Base-by-base conservation (phyloP, 2,797 vertebrate genomes). In the Microhierax caerulescens region DNA sequence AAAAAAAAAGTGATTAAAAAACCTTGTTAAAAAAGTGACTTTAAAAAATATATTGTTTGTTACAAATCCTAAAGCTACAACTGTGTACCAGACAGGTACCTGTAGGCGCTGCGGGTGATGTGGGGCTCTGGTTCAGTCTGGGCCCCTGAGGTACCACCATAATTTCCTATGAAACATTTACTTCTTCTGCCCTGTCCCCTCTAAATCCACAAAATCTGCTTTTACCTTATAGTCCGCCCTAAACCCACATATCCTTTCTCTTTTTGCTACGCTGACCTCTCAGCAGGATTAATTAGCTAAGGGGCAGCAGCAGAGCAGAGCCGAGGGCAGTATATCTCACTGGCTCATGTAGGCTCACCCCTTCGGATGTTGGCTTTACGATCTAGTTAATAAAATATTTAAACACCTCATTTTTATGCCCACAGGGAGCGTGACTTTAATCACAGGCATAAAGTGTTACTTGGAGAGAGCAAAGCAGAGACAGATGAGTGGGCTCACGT, bases 361-460 rank as follows among this genome's bases (percentile, higher is more conserved):
- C 41, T 37, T 67, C 3, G 2, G 36, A 70, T 67, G 43, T 1
- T 83, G 64, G 63, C 76, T 95, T 95, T 94, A 88, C 2, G 3
- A 77, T 60, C 72, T 54, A 67, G 78, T 85, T 91, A 88, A 90
- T 90, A 85, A 94, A 95, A 93, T 63, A 95, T 90, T 97, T 94
- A 85, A 94, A 59, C 68, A 83, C 56, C 81, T 88, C 63, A 63
- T 78, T 76, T 91, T 88, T 70, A 69, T 69, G 75, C 43, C 82
- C 61, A 34, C 25, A 7, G 78, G 81, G 67, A 95, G 37, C n/a
- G 21, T 2, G 36, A 19, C 6, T 85, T 59, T 67, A 81, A 86
- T 87, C 89, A 93, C 61, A 87, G 67, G 27, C 81, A n/a, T 36
- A n/a, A 92, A 75, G 50, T 6, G 65, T 32, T 86, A 16, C n/a